phyloP scores from a whole-genome alignment of 2,797 vertebrate species.

The Scolopax rusticola region DNA sequence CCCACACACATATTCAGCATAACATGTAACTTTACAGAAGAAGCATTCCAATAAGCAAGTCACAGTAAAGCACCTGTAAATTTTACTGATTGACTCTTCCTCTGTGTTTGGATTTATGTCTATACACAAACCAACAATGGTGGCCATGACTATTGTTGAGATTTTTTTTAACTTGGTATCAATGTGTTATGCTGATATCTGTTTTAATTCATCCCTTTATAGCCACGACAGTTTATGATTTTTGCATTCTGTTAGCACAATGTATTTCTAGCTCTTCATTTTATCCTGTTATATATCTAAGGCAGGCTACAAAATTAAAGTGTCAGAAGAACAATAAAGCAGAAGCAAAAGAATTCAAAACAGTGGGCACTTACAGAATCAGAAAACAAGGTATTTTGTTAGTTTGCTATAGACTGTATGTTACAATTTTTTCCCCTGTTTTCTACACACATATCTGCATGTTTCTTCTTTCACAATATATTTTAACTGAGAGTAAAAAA shows the following conservation, averaged over 20 bases:
- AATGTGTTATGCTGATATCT: neutral
- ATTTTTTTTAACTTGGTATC: neutral
- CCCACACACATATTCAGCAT: neutral
- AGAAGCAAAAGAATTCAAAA: neutral
- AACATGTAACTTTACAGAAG: neutral
- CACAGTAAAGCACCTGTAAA: neutral
- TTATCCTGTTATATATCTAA: neutral
- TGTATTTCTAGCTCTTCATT: neutral
- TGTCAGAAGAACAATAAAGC: neutral
- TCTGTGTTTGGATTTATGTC: neutral
- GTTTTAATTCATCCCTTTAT: neutral
- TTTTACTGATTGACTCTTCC: neutral
- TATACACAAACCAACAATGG: neutral
- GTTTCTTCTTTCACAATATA: neutral
- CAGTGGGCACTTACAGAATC: neutral
- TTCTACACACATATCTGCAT: neutral
- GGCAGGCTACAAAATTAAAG: neutral
- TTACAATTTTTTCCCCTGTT: rapidly evolving
- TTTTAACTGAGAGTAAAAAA: neutral
- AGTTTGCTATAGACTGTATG: neutral
- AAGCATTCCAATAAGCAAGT: neutral
- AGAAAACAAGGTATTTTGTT: neutral
- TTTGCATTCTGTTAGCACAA: neutral
- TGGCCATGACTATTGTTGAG: neutral
- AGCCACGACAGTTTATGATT: neutral